Base-by-base conservation (phyloP, 2,888 invertebrate genomes). In the Drosophila borborema region DNA sequence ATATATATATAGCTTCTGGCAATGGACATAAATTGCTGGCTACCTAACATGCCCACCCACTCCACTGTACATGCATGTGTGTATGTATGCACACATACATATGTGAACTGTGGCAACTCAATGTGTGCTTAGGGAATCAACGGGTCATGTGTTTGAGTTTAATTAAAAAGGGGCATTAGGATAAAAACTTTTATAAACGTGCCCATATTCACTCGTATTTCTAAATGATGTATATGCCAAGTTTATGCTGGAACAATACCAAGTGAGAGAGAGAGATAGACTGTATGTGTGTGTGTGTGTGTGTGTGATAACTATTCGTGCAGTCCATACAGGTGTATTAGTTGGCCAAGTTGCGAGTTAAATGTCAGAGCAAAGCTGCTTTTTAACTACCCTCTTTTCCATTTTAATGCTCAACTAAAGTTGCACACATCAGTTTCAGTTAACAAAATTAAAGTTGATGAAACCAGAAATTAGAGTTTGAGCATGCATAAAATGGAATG, bases 91-190 rank as follows among this genome's bases (percentile, higher is more conserved):
- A 16, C 2, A 0, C 3, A 7, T 36, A 46, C 28, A 54, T 59
- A 34, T 62, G 62, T 48, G 56, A 31, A 63, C 55, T 69, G 80
- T 76, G 80, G 70, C 83, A 82, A 82, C 74, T 88, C 75, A 82
- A 86, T 86, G 90, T 90, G 80, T 88, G 86, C 76, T 86, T 77
- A 75, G 86, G 91, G 86, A 85, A 83, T 80, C 89, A 73, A 77
- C 74, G 80, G 89, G 75, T 71, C 69, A 70, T 82, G 85, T 86
- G 91, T 90, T 86, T 82, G 78, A 80, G 90, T 86, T 86, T 86
- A 86, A 86, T 86, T 86, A 86, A 86, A 86, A 89, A 78, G 82
- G 89, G 84, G 72, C 87, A 90, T 86, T 89, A 86, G 74, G 66
- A 72, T 72, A 76, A 67, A 72, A 65, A 71, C 60, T 74, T 85